Percentiles rank a stretch among this genome's conserved stretches.
Evolutionary conservation across 2,113 vertebrate species (phyloP).

Genomic region (Typhlomys cinereus): DNA sequence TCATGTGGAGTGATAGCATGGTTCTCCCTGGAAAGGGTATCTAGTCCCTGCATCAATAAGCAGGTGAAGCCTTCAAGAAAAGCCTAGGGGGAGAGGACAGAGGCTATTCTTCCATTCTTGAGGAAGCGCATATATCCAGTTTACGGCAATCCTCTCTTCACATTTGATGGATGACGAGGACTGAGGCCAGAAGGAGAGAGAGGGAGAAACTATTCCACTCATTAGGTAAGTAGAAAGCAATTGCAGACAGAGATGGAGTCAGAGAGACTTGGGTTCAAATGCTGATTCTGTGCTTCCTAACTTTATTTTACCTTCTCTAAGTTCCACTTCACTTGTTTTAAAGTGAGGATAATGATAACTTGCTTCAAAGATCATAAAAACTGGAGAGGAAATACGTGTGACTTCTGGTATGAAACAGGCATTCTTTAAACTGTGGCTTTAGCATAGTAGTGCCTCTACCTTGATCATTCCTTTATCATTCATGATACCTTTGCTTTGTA

Average conservation of each 20-base stretch:
- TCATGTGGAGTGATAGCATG: neutral
- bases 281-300: neutral
- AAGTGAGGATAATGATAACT: neutral
- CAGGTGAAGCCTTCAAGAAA: neutral
- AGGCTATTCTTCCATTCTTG: neutral
- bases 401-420: neutral
- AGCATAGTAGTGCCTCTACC: neutral
- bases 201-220: neutral
- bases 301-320: conserved; percentile 41
- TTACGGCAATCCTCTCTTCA: neutral
- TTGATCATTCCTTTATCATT: neutral
- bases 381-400: neutral
- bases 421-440: neutral
- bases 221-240: neutral
- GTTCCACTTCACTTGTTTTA: neutral
- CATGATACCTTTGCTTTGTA: neutral
- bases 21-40: neutral
- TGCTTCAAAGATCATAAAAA: neutral
- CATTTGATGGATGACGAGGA: neutral
- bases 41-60: neutral
- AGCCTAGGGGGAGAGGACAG: neutral
- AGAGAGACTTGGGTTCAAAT: neutral
- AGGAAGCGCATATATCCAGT: neutral
- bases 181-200: neutral
- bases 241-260: neutral